Base-by-base conservation (phyloP, 2,888 invertebrate species). In the Hedychridium roseum region DNA sequence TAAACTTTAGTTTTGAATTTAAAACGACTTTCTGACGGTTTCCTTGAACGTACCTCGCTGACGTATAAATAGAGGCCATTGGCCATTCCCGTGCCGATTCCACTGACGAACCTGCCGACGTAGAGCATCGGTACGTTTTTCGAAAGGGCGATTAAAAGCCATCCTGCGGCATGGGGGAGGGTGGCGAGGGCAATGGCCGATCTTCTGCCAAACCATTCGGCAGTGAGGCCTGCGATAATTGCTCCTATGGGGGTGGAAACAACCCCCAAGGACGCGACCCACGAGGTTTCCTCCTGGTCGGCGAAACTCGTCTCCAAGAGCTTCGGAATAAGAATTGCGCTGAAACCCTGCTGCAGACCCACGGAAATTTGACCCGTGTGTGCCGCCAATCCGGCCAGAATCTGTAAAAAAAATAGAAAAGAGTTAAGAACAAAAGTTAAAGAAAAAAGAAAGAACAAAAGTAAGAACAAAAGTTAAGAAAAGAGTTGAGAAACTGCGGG, bases 311-410 rank as follows among this genome's bases (percentile, higher is more conserved):
- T 81, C 41, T 84, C 80, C 39, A 83, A 79, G 56, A 89, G 83
- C 79, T 88, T 88, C 41, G 89, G 90, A 54, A 89, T 81, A 66
- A 89, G 82, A 20, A 90, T 87, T 1, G 89, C 89, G 31, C 89
- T 89, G 80, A 88, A 90, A 30, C 88, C 89, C 74, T 90, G 90
- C 53, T 87, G 86, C 70, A 89, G 85, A 1, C 90, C 90, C 57
- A 89, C 88, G 39, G 88, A 88, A 69, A 89, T 87, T 70, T 89
- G 89, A 64, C 88, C 88, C 11, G 87, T 86, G 76, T 90, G 89
- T 30, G 88, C 88, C 43, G 87, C 88, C 58, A 89, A 79, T 18
- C 88, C 87, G 46, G 89, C 88, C 64, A 87, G 66, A 39, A 87
- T 84, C 89, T 89, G 37, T 1, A 18, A 44, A 27, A n/a, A 12